Evolutionary conservation across 35 echinoderm and acorn worm species (phyloP).

Genomic region (Holothuria glaberrima): DNA sequence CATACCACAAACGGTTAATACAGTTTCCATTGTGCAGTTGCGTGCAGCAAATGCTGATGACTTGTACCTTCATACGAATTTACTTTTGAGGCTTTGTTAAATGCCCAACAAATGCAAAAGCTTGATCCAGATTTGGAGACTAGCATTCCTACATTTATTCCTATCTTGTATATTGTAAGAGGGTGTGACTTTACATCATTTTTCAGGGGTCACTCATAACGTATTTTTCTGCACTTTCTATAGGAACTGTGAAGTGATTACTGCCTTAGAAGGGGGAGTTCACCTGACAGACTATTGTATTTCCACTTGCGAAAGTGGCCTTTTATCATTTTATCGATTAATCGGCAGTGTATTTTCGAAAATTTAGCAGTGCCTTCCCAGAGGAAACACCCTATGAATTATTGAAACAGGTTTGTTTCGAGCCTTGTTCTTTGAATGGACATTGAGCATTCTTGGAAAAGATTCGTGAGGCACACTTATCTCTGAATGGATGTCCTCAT

Average conservation of each 20-base stretch:
- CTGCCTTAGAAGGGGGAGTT: background rate
- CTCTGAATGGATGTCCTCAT: background rate
- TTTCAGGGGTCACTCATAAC: constrained; percentile 16
- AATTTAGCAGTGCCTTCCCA: constrained; percentile 36
- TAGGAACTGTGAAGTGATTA: constrained; percentile 47
- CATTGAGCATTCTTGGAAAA: constrained; percentile 29
- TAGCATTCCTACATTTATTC: background rate
- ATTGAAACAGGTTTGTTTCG: constrained; percentile 37
- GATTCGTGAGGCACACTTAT: constrained; percentile 26
- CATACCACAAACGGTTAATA: background rate
- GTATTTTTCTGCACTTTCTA: background rate
- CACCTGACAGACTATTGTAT: no score
- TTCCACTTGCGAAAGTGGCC: background rate
- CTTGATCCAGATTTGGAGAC: background rate
- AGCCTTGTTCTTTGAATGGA: constrained; percentile 21
- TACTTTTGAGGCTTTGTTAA: background rate
- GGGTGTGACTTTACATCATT: constrained; percentile 7
- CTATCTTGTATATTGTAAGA: background rate
- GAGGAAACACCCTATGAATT: constrained; percentile 57
- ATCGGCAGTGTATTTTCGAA: constrained; percentile 57
- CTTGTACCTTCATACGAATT: constrained; percentile 2
- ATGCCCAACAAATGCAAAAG: background rate
- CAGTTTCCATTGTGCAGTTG: constrained; percentile 16
- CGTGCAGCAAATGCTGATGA: constrained; percentile 36
- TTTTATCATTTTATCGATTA: constrained; percentile 72